Percentiles rank a stretch among this genome's conserved stretches.
phyloP scores from a whole-genome alignment of 2,888 invertebrate species.

The Alviniconcha strummeri region DNA sequence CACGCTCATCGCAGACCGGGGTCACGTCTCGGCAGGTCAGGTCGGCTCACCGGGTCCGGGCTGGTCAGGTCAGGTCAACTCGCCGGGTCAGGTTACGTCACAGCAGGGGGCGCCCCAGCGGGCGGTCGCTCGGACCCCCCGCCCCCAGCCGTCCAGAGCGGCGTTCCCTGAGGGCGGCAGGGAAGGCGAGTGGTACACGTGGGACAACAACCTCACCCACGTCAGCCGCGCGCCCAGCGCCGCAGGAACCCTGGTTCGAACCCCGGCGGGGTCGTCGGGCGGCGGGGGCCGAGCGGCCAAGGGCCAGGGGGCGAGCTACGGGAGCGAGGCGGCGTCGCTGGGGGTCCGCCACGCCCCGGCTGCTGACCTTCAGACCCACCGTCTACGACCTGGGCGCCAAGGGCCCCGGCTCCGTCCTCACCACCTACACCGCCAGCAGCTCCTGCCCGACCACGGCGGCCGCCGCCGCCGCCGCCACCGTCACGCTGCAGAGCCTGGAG shows the following conservation, averaged over 20 bases:
- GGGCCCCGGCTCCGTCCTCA: slow-evolving; percentile 14
- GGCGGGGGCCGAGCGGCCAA: neutral
- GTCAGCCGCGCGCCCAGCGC: neutral
- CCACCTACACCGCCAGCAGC: slow-evolving; percentile 1
- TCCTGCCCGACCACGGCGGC: neutral
- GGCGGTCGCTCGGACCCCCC: too few relatives aligned
- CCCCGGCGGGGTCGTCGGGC: neutral
- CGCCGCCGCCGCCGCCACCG: neutral
- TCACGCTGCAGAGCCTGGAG: neutral
- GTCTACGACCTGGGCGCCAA: slow-evolving; percentile 14
- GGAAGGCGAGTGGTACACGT: neutral
- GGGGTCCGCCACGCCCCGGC: neutral
- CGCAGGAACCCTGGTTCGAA: neutral
- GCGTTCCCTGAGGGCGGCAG: neutral
- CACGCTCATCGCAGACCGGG: too few relatives aligned
- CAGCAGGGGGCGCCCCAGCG: too few relatives aligned
- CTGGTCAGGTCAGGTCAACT: too few relatives aligned
- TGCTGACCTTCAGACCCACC: slow-evolving; percentile 27
- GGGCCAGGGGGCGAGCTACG: too few relatives aligned
- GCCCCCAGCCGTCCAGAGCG: neutral
- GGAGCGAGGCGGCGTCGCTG: neutral
- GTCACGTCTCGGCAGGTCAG: too few relatives aligned
- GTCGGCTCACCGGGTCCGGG: too few relatives aligned
- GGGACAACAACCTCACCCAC: slow-evolving; percentile 9
- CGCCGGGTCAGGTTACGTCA: too few relatives aligned